phyloP scores from a whole-genome alignment of 2,113 vertebrate species.

The Oreochromis spilurus region DNA sequence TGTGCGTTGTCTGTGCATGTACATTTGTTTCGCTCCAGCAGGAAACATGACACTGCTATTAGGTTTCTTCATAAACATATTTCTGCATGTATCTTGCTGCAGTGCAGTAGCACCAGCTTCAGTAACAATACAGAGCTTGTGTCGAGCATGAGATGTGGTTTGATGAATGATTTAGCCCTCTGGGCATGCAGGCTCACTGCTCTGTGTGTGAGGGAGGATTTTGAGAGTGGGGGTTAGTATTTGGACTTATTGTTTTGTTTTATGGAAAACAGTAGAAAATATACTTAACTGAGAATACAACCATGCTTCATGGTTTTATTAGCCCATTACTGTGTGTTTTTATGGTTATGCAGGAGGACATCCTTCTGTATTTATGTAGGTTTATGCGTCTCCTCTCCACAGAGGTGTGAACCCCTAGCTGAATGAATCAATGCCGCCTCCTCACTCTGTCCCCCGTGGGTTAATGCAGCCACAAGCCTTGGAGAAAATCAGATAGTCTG shows the following conservation, averaged over 20 bases:
- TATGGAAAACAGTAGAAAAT: neutral
- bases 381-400: conserved; percentile 28
- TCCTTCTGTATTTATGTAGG: neutral
- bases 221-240: neutral
- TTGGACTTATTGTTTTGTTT: neutral
- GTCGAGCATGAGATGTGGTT: conserved; percentile 17
- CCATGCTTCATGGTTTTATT: neutral
- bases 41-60: conserved; percentile 12
- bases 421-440: conserved; percentile 50
- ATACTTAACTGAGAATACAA: neutral
- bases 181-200: neutral
- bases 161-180: conserved; percentile 48
- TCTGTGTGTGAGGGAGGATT: neutral
- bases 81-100: conserved; percentile 19
- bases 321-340: neutral
- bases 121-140: conserved; percentile 17
- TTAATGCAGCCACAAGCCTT: conserved; percentile 36
- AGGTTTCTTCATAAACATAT: neutral
- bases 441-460: conserved; percentile 29
- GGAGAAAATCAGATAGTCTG: conserved; percentile 33
- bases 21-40: neutral
- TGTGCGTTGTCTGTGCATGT: neutral
- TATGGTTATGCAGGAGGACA: neutral
- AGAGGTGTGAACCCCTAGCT: neutral
- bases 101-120: conserved; percentile 38